A percentile compares a stretch with the other conserved stretches of the same genome.
phyloP scores from a whole-genome alignment of 2,888 invertebrate genomes.

The Perizoma flavofasciatum region DNA sequence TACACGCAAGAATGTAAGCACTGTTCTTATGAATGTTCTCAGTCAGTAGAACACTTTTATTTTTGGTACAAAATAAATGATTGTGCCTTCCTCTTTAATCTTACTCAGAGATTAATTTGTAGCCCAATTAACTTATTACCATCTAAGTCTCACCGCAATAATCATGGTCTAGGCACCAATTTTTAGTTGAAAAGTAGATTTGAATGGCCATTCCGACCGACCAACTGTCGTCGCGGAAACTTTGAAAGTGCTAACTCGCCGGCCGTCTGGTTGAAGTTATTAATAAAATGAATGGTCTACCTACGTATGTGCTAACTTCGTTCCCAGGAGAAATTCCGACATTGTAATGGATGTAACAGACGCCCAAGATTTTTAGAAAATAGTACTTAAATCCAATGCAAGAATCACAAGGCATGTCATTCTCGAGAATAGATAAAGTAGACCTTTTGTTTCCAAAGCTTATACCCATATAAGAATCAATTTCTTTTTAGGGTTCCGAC shows the following conservation, averaged over 20 bases:
- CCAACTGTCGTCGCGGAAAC: conserved; percentile 55
- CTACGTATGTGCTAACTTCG: conserved; percentile 44
- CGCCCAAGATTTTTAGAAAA: conserved; percentile 25
- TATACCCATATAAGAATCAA: conserved; percentile 51
- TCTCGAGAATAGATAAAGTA: conserved; percentile 50
- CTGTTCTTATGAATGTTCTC: no score
- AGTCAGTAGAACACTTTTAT: no score
- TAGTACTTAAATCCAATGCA: conserved; percentile 13
- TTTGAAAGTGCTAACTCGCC: conserved; percentile 50
- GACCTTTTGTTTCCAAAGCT: conserved; percentile 54
- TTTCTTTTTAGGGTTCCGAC: conserved; percentile 41
- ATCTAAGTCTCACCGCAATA: conserved; percentile 32
- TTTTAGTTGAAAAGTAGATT: conserved; percentile 52
- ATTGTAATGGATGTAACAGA: conserved; percentile 27
- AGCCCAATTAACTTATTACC: conserved; percentile 31
- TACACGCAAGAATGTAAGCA: no score
- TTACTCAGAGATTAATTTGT: conserved; percentile 20
- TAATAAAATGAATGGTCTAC: conserved; percentile 56
- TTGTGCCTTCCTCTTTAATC: conserved; percentile 6
- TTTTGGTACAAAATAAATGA: no score
- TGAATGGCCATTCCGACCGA: conserved; percentile 52
- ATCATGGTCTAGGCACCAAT: conserved; percentile 43
- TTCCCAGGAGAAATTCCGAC: conserved; percentile 25
- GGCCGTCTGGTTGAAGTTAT: conserved; percentile 47
- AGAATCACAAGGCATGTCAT: conserved; percentile 37